Evolutionary conservation across 2,888 invertebrate genomes (phyloP).

Genomic region (Sericinus montela): DNA sequence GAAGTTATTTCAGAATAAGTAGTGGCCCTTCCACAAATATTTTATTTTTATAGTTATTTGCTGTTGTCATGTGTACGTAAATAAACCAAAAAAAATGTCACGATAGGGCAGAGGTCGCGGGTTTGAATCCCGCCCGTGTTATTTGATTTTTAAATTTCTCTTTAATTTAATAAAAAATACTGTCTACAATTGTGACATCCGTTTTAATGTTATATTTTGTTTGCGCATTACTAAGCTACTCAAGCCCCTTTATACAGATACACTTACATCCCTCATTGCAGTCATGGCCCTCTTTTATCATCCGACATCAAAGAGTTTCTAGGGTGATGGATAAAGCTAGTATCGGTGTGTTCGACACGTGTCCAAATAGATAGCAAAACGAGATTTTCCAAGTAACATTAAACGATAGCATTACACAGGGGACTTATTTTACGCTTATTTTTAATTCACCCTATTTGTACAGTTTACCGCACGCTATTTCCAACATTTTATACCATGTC

Average conservation of each 20-base stretch:
- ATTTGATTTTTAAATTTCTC: not conserved
- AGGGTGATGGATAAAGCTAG: slow-evolving; percentile 64
- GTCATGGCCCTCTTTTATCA: slow-evolving; percentile 36
- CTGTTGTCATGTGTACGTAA: too few species aligned
- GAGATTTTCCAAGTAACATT: slow-evolving; percentile 36
- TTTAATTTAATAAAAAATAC: too few species aligned
- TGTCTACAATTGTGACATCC: too few species aligned
- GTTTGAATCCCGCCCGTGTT: too few species aligned
- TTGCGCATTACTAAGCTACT: slow-evolving; percentile 22
- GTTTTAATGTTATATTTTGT: slow-evolving; percentile 7
- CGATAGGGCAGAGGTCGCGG: too few species aligned
- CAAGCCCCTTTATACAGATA: slow-evolving; percentile 32
- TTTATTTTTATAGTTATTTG: too few species aligned
- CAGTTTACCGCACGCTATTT: not conserved
- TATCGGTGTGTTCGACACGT: slow-evolving; percentile 59
- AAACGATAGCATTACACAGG: slow-evolving; percentile 47
- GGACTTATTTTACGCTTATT: slow-evolving; percentile 34
- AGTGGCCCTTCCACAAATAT: too few species aligned
- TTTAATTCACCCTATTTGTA: slow-evolving; percentile 13
- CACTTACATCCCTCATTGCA: slow-evolving; percentile 27
- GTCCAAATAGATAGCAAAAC: slow-evolving; percentile 46
- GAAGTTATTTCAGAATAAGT: too few species aligned
- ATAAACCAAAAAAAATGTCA: too few species aligned
- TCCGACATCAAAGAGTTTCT: slow-evolving; percentile 62
- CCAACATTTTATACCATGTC: too few species aligned